Evolutionary conservation across 2,888 invertebrate species (phyloP), one percentile per base, ranked within the genome.

Genomic region (Oscheius sp.): DNA sequence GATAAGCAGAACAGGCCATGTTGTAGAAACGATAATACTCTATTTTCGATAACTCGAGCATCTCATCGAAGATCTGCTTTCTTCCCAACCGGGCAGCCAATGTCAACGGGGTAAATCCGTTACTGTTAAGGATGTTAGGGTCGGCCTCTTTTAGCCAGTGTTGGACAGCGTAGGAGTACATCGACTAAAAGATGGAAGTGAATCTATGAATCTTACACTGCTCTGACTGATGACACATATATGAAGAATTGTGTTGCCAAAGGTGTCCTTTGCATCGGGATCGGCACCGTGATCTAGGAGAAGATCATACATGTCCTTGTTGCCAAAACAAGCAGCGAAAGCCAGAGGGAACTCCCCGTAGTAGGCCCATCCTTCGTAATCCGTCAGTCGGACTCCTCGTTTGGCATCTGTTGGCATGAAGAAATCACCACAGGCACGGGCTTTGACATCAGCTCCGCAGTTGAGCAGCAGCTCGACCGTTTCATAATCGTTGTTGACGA

Each of bases 1-100:
- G 96, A 87, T 98, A 98, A 4, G 94, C 95, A 0, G 96, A 95
- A 87, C 97, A 98, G 12, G 95, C 95, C 80, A 97, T 95, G 86
- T 97, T 97, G 86, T 95, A 95, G 89, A 96, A 98, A 62, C 96
- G 90, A 97, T 98, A 98, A 88, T 97, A 95, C 88, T 96, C 97
- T 72, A 86, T 81, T 70, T 86, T 85, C 75, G 85, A 94, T 9
- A 97, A 90, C 87, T 98, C 97, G 87, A 98, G 90, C 94, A 98
- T 97, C 89, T 96, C 96, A 77, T 93, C 91, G 89, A 98, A 98
- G 74, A 98, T 95, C 81, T 94, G 93, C 38, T 94, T 94, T 67
- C 97, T 91, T 64, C 97, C 97, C 71, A 98, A 89, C 88, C 95
- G 94, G 87, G 97, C 95, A 65, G 98, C 95, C 69, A 98, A 90